Base-by-base conservation (phyloP, 2,888 invertebrate species). In the Standfussiana lucernea region DNA sequence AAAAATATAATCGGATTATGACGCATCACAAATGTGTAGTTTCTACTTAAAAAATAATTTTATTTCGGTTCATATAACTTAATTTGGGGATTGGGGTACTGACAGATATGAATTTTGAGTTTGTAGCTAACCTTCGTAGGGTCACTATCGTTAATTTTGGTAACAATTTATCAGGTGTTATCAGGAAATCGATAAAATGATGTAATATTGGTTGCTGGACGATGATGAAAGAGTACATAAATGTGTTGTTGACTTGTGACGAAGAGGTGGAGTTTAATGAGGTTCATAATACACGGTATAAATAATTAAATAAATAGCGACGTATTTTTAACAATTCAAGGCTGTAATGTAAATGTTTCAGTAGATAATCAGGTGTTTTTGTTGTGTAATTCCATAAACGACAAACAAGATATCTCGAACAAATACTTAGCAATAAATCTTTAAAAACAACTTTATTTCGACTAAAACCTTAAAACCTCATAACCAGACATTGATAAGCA, bases 401-500 rank as follows among this genome's bases (percentile, higher is more conserved):
- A 61, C 24, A 59, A 50, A 68, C 8, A 47, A 24, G 13, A 56
- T 66, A 69, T 45, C 28, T 69, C 28, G 24, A 15, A 18, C 18
- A 61, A 65, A 37, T 45, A 37, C 40, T 68, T 28, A n/a, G 32
- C 18, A n/a, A 35, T 15, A 71, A 53, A 71, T 67, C 18, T 67
- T 53, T 40, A 74, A 77, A 74, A 82, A 74, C 70, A 70, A 64
- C 21, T 67, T 37, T 42, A 64, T 70, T 75, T 40, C 59, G 73
- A 70, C 66, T 86, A 65, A 72, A 70, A 79, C 50, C 15, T 86
- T 67, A 74, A 70, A 79, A 59, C n/a, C 37, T 65, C 50, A 75
- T 50, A 28, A 35, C 59, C 56, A 72, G 45, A 73, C 66, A 11
- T n/a, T 64, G 86, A 84, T 84, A 84, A 78, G 84, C 59, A 56